A percentile compares a stretch with the other conserved stretches of the same genome.
Conservation (phyloP, 2,113 vertebrate genomes). For the Vidua chalybeata region DNA sequence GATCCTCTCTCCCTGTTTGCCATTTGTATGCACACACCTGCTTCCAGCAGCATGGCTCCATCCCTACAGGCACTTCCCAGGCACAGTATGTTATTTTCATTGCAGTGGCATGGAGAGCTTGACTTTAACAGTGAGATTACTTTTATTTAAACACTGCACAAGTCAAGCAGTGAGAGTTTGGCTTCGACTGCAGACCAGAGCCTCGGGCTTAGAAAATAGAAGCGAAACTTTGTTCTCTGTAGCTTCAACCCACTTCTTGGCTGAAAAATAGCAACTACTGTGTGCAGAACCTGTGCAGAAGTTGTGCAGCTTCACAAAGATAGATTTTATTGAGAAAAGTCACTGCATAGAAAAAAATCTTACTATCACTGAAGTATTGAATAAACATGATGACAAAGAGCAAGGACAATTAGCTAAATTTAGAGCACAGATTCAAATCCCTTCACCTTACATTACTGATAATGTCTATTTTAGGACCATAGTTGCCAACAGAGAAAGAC, state of each 20-base stretch:
- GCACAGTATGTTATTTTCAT: constrained; percentile 20
- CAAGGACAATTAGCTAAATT: constrained; percentile 39
- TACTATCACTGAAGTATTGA: background rate
- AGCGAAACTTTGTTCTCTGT: constrained; percentile 17
- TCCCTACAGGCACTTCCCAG: background rate
- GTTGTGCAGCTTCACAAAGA: background rate
- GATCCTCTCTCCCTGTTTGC: background rate
- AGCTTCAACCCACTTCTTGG: background rate
- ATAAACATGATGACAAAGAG: constrained; percentile 5
- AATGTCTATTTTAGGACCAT: background rate
- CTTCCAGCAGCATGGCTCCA: background rate
- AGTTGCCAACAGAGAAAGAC: background rate
- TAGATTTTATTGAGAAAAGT: background rate
- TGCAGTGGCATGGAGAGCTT: background rate
- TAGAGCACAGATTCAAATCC: background rate
- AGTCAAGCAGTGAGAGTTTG: constrained; percentile 34
- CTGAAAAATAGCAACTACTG: constrained; percentile 18
- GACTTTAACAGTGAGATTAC: constrained; percentile 48
- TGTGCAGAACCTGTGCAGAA: background rate
- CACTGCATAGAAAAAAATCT: background rate
- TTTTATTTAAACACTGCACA: constrained; percentile 56
- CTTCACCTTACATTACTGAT: background rate
- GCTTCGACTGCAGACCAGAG: background rate
- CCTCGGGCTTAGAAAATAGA: constrained; percentile 16
- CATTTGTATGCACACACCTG: constrained; percentile 11